Evolutionary conservation across 2,888 invertebrate species (phyloP), one percentile per base, ranked within the genome.

Genomic region (Ethmia dodecea): DNA sequence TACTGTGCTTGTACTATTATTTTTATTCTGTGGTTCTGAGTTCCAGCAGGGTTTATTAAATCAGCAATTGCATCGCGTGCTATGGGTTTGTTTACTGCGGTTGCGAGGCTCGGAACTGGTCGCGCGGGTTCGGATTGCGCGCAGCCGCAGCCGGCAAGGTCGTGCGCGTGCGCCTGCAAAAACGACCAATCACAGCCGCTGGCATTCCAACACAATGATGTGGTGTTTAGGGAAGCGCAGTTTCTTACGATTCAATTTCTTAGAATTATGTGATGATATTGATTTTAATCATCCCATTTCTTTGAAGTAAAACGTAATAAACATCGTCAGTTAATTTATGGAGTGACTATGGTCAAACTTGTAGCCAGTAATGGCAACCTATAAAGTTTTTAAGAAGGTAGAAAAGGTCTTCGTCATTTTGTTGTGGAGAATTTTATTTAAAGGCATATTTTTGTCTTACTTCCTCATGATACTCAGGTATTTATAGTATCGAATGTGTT

Each of bases 121-220:
- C 66, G 60, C 51, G 64, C 79, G 54, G 63, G 76, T 78, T 73
- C 60, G 59, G 59, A 55, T 64, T 60, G 61, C 54, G 61, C 62
- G 53, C 59, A 53, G 43, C 39, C 63, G 62, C 71, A 64, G 71
- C 68, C 62, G 78, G 74, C 84, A 83, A 84, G 83, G 84, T 79
- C 84, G 79, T 64, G 62, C 66, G 66, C 60, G 52, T 67, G 69
- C 68, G 71, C 62, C 55, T 46, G 65, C 74, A 72, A 77, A 78
- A 80, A 70, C 68, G 54, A 67, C 69, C 62, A 67, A 68, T 67
- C 60, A 56, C 52, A 47, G 52, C 53, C 53, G 46, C 44, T n/a
- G 57, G 51, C 74, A 74, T 76, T 68, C 70, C 58, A 53, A 52
- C 39, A 63, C 55, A 60, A 64, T 71, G 66, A 73, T 65, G 61